phyloP scores from a whole-genome alignment of 2,797 vertebrate genomes.

The Gymnocypris eckloni region DNA sequence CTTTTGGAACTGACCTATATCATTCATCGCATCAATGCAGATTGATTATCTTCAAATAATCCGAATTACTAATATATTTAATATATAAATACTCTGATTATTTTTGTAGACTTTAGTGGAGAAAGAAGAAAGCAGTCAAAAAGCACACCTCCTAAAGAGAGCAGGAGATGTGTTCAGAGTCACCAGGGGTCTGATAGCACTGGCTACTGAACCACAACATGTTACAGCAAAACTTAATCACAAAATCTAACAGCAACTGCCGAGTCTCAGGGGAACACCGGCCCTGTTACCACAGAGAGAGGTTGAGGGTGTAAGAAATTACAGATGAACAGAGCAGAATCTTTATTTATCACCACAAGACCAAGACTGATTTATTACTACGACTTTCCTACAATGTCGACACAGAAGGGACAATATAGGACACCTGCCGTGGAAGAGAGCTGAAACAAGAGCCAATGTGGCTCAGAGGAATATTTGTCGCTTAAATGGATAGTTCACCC shows the following conservation, averaged over 20 bases:
- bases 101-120: neutral
- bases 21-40: neutral
- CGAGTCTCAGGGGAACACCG: neutral
- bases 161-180: constrained; percentile 12
- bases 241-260: constrained; percentile 19
- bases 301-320: constrained; percentile 1
- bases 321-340: constrained; percentile 22
- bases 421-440: neutral
- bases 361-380: constrained; percentile 19
- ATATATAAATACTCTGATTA: neutral
- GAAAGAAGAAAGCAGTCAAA: neutral
- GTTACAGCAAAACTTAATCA: constrained; percentile 43
- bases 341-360: constrained; percentile 14
- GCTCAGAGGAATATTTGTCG: neutral
- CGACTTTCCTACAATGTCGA: constrained; percentile 4
- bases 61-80: neutral
- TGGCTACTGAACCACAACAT: constrained; percentile 43
- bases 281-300: constrained; percentile 21
- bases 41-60: neutral
- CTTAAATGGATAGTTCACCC: constrained; percentile 4
- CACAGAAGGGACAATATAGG: constrained; percentile 20
- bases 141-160: neutral
- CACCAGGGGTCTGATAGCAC: constrained; percentile 34
- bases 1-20: neutral
- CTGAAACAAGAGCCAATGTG: neutral